Evolutionary conservation across 2,888 invertebrate genomes (phyloP), one percentile per base, ranked within the genome.

Genomic region (Epinotia ramella): DNA sequence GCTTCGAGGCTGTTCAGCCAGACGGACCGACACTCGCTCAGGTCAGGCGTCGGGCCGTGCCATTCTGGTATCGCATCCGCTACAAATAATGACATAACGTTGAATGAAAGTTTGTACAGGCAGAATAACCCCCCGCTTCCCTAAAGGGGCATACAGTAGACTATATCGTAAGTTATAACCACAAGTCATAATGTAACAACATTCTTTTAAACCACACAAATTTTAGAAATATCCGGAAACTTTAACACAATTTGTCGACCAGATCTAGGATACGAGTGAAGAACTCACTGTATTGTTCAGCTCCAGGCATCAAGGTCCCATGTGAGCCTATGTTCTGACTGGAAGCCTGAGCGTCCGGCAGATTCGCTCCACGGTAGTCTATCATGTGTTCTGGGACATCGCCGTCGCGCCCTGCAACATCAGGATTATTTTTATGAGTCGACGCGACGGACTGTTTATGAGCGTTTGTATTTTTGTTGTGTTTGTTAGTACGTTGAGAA

Each of bases 1-100:
- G 97, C 96, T 87, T 98, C 98, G 7, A 98, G 93, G 80, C 97
- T 97, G 77, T 97, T 97, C 68, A 98, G 92, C 98, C 98, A 98
- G 7, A 97, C 96, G 3, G 98, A 98, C 16, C 97, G 95, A 82
- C 98, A 98, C 86, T 98, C 97, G 83, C 98, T 98, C 44, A 98
- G 94, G 88, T 98, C 98, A 0, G 98, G 98, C 6, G 97, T 96
- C 16, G 95, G 91, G 0, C 97, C 97, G 79, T 96, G 95, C 97
- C 98, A 97, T 81, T 95, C 95, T 16, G 96, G 95, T 76, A 94
- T 83, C 3, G 90, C 80, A 44, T 92, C 92, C 9, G 88, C 93
- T 94, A 85, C 6, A 79, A 77, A n/a, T n/a, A n/a, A n/a, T n/a
- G n/a, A 53, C 1, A 7, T n/a, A 53, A n/a, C 1, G 7, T 53